phyloP scores from a whole-genome alignment of 2,797 vertebrate species.

The Neosalanx taihuensis region DNA sequence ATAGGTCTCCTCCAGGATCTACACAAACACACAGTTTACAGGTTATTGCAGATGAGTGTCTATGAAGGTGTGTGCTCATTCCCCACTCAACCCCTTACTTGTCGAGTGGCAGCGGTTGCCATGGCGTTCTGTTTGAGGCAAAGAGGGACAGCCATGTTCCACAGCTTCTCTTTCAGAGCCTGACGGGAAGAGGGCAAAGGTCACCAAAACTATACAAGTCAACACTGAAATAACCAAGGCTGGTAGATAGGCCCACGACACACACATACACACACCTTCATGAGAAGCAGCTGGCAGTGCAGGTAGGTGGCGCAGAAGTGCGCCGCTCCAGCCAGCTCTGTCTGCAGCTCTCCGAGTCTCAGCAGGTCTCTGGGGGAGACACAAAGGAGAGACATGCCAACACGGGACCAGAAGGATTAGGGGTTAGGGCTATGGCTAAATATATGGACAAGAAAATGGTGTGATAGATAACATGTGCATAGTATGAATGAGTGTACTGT shows the following conservation, averaged over 20 bases:
- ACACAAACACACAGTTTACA: slow-evolving; percentile 1
- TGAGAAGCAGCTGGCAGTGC: slow-evolving; percentile 90
- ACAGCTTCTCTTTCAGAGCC: slow-evolving; percentile 95
- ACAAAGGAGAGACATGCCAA: not conserved
- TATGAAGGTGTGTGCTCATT: not conserved
- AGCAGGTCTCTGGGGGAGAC: slow-evolving; percentile 81
- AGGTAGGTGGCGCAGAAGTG: slow-evolving; percentile 95
- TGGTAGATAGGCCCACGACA: not conserved
- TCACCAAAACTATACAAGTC: not conserved
- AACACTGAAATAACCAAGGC: not conserved
- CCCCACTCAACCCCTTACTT: slow-evolving; percentile 73
- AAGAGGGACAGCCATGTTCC: slow-evolving; percentile 92
- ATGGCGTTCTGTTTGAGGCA: slow-evolving; percentile 91
- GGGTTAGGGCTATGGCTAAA: no score
- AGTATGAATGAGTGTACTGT: not conserved
- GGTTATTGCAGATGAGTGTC: not conserved
- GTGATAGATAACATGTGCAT: no score
- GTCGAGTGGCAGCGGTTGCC: slow-evolving; percentile 84
- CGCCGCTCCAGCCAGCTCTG: slow-evolving; percentile 88
- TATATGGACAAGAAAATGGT: no score
- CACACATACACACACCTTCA: slow-evolving; percentile 75
- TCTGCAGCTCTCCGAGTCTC: slow-evolving; percentile 92
- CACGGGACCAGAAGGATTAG: not conserved
- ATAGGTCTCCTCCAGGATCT: slow-evolving; percentile 95
- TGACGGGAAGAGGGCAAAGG: slow-evolving; percentile 45